Percentiles rank a stretch among this genome's conserved stretches.
Evolutionary conservation across 2,113 vertebrate species (phyloP).

Genomic region (Antidorcas marsupialis): DNA sequence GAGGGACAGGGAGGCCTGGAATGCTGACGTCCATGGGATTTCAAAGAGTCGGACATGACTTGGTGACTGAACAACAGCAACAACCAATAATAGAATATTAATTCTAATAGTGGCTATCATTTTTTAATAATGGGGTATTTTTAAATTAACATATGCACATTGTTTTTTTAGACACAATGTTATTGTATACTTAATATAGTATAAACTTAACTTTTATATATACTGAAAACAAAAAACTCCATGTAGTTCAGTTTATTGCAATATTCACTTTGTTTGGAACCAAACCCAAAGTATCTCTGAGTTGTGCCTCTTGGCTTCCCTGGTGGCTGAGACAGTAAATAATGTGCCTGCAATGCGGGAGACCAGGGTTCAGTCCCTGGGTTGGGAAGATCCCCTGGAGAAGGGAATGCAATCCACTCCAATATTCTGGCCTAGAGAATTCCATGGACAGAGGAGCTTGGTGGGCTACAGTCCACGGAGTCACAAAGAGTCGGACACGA

Average conservation of each 20-base stretch:
- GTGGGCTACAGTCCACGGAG: not conserved
- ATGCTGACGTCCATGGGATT: not conserved
- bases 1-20: not conserved
- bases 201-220: not conserved
- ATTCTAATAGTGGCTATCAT: not conserved
- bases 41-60: not conserved
- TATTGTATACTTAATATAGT: not conserved
- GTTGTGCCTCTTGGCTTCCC: not conserved
- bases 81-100: not conserved
- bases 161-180: not conserved
- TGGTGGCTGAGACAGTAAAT: not conserved
- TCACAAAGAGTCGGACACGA: not conserved
- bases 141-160: not conserved
- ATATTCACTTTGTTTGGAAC: not conserved
- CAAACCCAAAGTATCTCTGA: not conserved
- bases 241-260: not conserved
- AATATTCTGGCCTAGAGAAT: not conserved
- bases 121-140: not conserved
- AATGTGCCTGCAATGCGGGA: rapidly evolving
- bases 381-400: not conserved
- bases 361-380: not conserved
- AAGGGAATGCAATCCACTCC: not conserved
- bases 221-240: not conserved
- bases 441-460: not conserved
- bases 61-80: not conserved